Conservation (phyloP, 2,888 invertebrate genomes). For the Panzeria rudis region DNA sequence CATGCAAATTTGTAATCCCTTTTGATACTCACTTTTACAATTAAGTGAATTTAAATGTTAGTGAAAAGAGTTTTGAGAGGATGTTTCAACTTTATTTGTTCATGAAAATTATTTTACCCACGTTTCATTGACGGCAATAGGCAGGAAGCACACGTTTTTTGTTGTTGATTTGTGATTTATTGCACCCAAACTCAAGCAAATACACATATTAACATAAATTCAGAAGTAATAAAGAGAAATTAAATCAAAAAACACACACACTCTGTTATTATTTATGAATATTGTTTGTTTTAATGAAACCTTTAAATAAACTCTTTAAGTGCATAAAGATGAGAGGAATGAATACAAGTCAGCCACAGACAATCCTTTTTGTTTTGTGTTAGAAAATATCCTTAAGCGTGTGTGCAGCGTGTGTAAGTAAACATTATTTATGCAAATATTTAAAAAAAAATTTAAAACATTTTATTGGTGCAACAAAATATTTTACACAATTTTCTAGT, state of each 20-base stretch:
- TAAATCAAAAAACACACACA: slow-evolving; percentile 77
- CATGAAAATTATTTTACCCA: slow-evolving; percentile 14
- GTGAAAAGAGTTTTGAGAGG: slow-evolving; percentile 28
- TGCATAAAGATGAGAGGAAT: slow-evolving; percentile 40
- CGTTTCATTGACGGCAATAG: slow-evolving; percentile 65
- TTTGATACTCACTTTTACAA: slow-evolving; percentile 65
- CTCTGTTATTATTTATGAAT: slow-evolving; percentile 33
- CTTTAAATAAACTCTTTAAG: slow-evolving; percentile 63
- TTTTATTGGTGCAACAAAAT: slow-evolving; percentile 39
- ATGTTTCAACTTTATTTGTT: slow-evolving; percentile 23
- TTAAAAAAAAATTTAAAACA: slow-evolving; percentile 45
- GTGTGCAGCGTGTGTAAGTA: slow-evolving; percentile 68
- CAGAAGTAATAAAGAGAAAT: slow-evolving; percentile 10
- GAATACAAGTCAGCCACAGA: slow-evolving; percentile 38
- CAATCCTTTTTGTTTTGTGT: slow-evolving; percentile 21
- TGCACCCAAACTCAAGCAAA: slow-evolving; percentile 40
- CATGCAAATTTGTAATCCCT: slow-evolving; percentile 60
- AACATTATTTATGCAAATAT: slow-evolving; percentile 74
- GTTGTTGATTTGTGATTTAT: slow-evolving; percentile 74
- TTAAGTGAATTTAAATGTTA: slow-evolving; percentile 33
- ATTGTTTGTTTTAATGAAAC: slow-evolving; percentile 75
- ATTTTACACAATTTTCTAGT: slow-evolving; percentile 47
- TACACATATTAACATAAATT: slow-evolving; percentile 79
- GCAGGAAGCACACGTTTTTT: slow-evolving; percentile 82
- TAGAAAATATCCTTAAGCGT: slow-evolving; percentile 45